These are phyloP conservation scores for Brachionus sp. DNA, from an alignment of 1,140 invertebrate species.

Conservation along the genomic window DNA sequence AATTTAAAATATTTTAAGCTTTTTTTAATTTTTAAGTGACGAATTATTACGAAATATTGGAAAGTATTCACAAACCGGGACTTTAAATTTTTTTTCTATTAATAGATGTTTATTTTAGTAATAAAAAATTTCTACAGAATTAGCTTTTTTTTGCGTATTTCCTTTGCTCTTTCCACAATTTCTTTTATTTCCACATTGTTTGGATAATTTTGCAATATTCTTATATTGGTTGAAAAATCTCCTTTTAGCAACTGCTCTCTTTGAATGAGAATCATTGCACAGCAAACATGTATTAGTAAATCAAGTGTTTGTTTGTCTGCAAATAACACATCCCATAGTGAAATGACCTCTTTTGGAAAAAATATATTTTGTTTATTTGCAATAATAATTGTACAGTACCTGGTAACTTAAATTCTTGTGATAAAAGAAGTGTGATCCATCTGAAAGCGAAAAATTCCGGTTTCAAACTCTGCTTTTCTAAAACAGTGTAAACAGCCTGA, in stretches of 20 bases:
- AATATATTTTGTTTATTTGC: neutral
- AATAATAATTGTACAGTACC: neutral
- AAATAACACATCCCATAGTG: slow-evolving; percentile 41
- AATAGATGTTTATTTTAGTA: neutral
- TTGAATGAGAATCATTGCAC: slow-evolving; percentile 38
- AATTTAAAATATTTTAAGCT: neutral
- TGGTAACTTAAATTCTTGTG: slow-evolving; percentile 93
- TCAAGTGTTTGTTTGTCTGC: slow-evolving; percentile 8
- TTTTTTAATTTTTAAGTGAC: neutral
- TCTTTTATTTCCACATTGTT: slow-evolving; percentile 15
- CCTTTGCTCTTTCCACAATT: neutral
- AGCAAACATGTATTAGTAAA: slow-evolving; percentile 39
- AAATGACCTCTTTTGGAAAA: slow-evolving; percentile 30
- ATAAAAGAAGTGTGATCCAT: slow-evolving; percentile 91
- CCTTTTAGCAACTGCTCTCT: neutral
- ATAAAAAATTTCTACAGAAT: neutral
- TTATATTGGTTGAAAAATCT: slow-evolving; percentile 28
- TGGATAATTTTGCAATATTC: slow-evolving; percentile 39
- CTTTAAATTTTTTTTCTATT: neutral
- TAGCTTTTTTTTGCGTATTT: neutral
- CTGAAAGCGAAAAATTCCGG: slow-evolving; percentile 95
- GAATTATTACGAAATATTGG: slow-evolving; percentile 20
- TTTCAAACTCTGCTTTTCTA: slow-evolving; percentile 76
- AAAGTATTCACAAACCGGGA: slow-evolving; percentile 35
- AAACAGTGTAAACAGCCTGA: slow-evolving; percentile 69